Conservation (phyloP, 2,113 vertebrate species). For the Bucco capensis region DNA sequence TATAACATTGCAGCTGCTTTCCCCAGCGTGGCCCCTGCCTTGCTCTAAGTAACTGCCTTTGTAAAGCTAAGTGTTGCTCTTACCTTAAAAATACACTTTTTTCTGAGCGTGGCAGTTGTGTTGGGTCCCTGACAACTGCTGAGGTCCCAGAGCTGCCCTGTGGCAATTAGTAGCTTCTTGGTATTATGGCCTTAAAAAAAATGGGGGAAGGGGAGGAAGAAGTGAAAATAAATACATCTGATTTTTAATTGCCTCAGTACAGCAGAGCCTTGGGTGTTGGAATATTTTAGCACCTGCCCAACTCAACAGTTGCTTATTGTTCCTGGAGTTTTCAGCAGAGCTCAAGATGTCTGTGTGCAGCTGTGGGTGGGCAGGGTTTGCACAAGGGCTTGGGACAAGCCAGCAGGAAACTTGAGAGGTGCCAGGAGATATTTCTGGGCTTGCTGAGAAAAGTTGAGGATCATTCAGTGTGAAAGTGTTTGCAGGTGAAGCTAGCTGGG, state of each 20-base stretch:
- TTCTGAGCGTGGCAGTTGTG: neutral
- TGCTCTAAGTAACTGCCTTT: neutral
- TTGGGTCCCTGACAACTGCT: neutral
- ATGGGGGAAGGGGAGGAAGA: neutral
- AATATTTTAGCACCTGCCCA: conserved; percentile 58
- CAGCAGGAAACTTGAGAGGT: neutral
- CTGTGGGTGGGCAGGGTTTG: neutral
- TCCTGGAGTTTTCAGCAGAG: neutral
- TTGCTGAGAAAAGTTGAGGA: neutral
- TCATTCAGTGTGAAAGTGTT: neutral
- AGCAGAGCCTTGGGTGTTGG: neutral
- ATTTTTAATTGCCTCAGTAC: conserved; percentile 9
- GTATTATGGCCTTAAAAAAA: neutral
- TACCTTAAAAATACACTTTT: neutral
- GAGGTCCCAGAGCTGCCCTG: neutral
- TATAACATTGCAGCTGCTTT: conserved; percentile 51
- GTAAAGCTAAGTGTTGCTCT: neutral
- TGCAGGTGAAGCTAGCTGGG: neutral
- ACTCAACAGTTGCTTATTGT: conserved; percentile 56
- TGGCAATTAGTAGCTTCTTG: conserved; percentile 1
- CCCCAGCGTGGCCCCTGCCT: conserved; percentile 10
- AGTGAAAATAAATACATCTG: neutral
- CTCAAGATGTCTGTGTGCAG: neutral
- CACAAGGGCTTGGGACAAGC: neutral
- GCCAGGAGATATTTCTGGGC: neutral